Base-by-base conservation (phyloP, 2,797 vertebrate genomes). In the Falco columbarius region DNA sequence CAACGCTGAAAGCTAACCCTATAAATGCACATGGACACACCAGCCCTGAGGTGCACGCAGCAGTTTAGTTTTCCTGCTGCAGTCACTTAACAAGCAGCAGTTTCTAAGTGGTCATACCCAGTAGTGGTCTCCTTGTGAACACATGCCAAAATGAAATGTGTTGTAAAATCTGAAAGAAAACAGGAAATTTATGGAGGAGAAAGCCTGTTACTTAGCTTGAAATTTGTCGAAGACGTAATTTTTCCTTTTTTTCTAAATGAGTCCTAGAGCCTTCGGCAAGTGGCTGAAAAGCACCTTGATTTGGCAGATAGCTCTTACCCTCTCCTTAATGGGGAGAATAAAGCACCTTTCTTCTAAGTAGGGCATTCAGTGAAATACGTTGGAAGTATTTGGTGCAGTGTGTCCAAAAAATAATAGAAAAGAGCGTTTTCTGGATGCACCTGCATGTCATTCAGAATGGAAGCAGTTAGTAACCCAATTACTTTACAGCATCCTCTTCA, bases 381-480 rank as follows among this genome's bases (percentile, higher is more conserved):
- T 94, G 77, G 54, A 83, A 62, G 6, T 83, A 72, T 47, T 58
- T 62, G 49, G 34, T 47, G 16, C 49, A 67, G 30, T 27, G 7
- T 61, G 49, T 61, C n/a, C 36, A 81, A 90, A 89, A 75, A 74
- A 68, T 87, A 75, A 70, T 23, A 89, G 62, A 21, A 65, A 81
- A 61, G 70, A 79, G 9, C 42, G 38, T 86, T 86, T 91, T 80
- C 62, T 90, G 80, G 79, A n/a, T 71, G 68, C 47, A 70, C 30
- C 62, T 93, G 62, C 18, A 23, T 62, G 73, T 51, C 67, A 76
- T 91, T 94, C 87, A 93, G 87, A 87, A 58, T 56, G 51, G 70
- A 90, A 76, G 66, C 76, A 84, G 89, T 91, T 95, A 95, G 92
- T 93, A 91, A 77, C 36, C 66, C 68, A 89, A 54, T 90, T 81